phyloP scores from a whole-genome alignment of 1,140 invertebrate species.

The Calephelis virginiensis region DNA sequence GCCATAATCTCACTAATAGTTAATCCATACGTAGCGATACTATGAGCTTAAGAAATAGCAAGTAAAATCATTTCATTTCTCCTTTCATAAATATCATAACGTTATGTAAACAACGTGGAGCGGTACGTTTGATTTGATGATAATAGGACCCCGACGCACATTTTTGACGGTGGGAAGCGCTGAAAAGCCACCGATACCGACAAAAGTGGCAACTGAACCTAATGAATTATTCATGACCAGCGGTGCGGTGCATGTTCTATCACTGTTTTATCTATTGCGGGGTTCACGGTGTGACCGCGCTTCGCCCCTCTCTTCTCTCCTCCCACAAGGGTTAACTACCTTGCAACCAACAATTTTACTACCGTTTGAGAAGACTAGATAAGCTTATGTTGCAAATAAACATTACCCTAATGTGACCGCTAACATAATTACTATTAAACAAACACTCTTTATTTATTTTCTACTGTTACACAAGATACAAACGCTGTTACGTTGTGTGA shows the following conservation, averaged over 20 bases:
- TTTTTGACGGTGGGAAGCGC: slow-evolving; percentile 73
- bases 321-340: slow-evolving; percentile 74
- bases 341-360: slow-evolving; percentile 73
- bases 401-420: slow-evolving; percentile 67
- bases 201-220: slow-evolving; percentile 77
- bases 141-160: slow-evolving; percentile 65
- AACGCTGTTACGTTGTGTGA: not conserved
- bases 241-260: slow-evolving; percentile 77
- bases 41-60: no score
- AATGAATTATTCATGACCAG: slow-evolving; percentile 75
- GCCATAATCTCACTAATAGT: no score
- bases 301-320: slow-evolving; percentile 41
- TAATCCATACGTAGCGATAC: no score
- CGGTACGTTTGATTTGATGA: slow-evolving; percentile 49
- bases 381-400: slow-evolving; percentile 68
- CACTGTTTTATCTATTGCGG: slow-evolving; percentile 77
- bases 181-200: slow-evolving; percentile 76
- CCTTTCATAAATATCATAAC: slow-evolving; percentile 5
- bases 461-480: slow-evolving; percentile 26
- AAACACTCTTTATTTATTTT: slow-evolving; percentile 48
- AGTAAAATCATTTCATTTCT: not conserved
- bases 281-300: slow-evolving; percentile 51
- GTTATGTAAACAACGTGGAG: slow-evolving; percentile 17
- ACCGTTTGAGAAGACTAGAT: slow-evolving; percentile 73
- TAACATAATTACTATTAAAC: slow-evolving; percentile 57